Base-by-base conservation (phyloP, 2,888 invertebrate species). In the Cataglyphis rosenhaueri region DNA sequence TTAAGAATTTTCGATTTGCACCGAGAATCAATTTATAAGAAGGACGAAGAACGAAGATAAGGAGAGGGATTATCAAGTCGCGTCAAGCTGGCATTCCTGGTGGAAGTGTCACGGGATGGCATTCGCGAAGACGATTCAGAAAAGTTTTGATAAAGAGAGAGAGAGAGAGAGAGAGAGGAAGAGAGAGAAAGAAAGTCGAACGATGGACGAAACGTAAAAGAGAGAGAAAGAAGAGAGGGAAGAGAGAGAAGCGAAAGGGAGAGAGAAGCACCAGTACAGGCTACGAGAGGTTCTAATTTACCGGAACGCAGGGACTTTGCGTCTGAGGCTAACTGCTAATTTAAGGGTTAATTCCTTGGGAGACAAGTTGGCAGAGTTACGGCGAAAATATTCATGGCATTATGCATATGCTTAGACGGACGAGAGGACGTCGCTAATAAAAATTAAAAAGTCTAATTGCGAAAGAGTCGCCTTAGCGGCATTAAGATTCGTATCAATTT, bases 311-410 rank as follows among this genome's bases (percentile, higher is more conserved):
- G 91, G 92, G 94, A 94, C 93, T 94, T 94, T 93, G 92, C 93
- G 91, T 91, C 92, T 92, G 92, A 93, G 92, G 90, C 92, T 94
- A 94, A 94, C 94, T 94, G 94, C 94, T 94, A 94, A 94, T 94
- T 94, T 94, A 94, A 94, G 94, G 94, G 94, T 94, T 94, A 94
- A 94, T 94, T 94, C 94, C 94, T 94, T 94, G 91, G 94, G 93
- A 94, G 94, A 94, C 94, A 94, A 94, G 94, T 94, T 94, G 94
- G 94, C 93, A 94, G 94, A 94, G 94, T 94, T 94, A 94, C 93
- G 94, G 93, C 92, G 93, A 93, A 94, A 94, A 94, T 94, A 94
- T 94, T 94, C 94, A 94, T 94, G 92, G 94, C 93, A 94, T 94
- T 94, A 94, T 94, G 94, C 94, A 94, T 94, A 94, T 94, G 93